phyloP scores from a whole-genome alignment of 2,888 invertebrate genomes.

The Apodemia duryi region DNA sequence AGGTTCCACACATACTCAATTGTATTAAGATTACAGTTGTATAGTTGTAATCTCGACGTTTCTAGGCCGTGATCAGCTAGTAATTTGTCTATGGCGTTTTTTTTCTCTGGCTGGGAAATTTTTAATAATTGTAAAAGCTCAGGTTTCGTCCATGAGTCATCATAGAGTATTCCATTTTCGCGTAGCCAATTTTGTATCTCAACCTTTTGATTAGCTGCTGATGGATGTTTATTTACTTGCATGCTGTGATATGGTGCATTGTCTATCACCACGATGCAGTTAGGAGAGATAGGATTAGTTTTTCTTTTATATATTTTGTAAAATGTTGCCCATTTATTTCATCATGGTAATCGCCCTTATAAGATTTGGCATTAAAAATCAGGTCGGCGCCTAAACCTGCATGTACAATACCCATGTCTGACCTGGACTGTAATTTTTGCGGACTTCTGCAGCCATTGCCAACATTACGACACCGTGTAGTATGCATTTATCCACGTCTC shows the following conservation, averaged over 20 bases:
- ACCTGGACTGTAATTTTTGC: background rate
- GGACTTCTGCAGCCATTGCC: no score
- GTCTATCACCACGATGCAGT: background rate
- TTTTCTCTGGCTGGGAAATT: no score
- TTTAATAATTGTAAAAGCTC: background rate
- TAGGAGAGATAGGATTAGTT: constrained; percentile 15
- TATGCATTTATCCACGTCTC: no score
- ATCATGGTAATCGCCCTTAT: constrained; percentile 30
- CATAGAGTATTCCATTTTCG: background rate
- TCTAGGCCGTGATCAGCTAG: no score
- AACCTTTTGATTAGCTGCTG: background rate
- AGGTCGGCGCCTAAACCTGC: constrained; percentile 31
- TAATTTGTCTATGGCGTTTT: no score
- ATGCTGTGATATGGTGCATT: background rate
- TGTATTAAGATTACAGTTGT: no score
- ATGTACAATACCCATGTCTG: constrained; percentile 23
- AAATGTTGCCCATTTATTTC: constrained; percentile 28
- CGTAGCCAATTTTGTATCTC: constrained; percentile 2
- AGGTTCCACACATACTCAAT: no score
- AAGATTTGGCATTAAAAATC: constrained; percentile 30
- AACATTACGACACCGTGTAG: no score
- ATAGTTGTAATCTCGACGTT: no score
- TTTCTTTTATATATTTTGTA: constrained; percentile 10
- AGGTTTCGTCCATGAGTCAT: background rate
- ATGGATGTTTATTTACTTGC: background rate